Conservation (phyloP, 2,797 vertebrate genomes). For the Channallabes apus region DNA sequence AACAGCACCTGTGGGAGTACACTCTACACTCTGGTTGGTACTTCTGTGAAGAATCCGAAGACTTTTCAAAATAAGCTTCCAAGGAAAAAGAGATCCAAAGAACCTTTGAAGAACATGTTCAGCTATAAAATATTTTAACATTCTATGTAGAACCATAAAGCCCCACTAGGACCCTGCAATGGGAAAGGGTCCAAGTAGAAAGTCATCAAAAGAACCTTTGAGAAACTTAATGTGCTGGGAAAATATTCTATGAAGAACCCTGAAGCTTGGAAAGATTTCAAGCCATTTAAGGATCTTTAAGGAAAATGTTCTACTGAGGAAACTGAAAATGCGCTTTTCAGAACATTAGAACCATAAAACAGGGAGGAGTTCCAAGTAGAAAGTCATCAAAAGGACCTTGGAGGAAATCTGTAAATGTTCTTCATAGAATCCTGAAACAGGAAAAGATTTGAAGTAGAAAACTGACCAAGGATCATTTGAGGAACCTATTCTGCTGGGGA, state of each 20-base stretch:
- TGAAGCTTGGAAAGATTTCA: background rate
- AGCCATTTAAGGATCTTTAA: background rate
- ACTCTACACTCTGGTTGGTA: background rate
- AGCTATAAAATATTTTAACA: too few species aligned
- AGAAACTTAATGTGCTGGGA: background rate
- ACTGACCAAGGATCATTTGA: too few species aligned
- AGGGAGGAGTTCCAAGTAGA: background rate
- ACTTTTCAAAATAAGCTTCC: too few species aligned
- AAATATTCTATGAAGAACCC: background rate
- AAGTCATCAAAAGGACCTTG: background rate
- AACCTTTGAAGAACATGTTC: too few species aligned
- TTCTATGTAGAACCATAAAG: too few species aligned
- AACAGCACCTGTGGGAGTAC: background rate
- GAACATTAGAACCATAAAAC: background rate
- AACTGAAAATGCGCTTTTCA: background rate
- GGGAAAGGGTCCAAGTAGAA: background rate
- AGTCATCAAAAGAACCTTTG: background rate
- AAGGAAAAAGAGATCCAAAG: too few species aligned
- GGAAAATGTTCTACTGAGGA: background rate
- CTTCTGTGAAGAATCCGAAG: background rate
- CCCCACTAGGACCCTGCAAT: background rate
- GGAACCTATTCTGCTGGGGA: too few species aligned
- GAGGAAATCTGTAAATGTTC: background rate
- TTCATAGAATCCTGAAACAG: too few species aligned
- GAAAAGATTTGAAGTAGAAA: too few species aligned